Evolutionary conservation across 2,113 vertebrate genomes (phyloP).

Genomic region (Fregetta grallaria): DNA sequence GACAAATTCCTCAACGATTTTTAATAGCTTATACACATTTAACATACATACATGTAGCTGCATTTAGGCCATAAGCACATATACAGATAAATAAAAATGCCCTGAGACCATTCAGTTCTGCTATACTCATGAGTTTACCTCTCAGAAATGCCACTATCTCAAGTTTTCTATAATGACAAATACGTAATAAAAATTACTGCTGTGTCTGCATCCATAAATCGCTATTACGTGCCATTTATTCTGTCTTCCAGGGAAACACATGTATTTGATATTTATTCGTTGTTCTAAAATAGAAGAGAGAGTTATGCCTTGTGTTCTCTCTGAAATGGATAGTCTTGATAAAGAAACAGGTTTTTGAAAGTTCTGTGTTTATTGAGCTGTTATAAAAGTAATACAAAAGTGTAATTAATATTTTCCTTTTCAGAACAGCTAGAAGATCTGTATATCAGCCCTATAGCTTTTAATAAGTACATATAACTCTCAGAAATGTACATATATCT

Average conservation of each 20-base stretch:
- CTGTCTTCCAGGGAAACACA: not conserved
- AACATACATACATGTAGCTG: not conserved
- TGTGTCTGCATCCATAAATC: not conserved
- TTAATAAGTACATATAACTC: slow-evolving; percentile 14
- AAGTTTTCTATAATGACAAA: not conserved
- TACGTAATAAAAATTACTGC: not conserved
- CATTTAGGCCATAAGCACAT: not conserved
- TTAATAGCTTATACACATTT: not conserved
- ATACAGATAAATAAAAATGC: not conserved
- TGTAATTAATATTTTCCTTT: slow-evolving; percentile 23
- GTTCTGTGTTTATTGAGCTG: not conserved
- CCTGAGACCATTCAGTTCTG: not conserved
- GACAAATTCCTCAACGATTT: not conserved
- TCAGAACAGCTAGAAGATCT: not conserved
- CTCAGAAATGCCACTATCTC: not conserved
- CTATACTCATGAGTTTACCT: not conserved
- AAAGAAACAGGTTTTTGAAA: not conserved
- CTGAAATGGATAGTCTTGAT: not conserved
- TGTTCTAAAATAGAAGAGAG: not conserved
- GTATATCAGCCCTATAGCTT: not conserved
- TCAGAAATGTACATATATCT: slow-evolving; percentile 41
- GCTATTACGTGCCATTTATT: not conserved
- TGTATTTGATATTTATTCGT: not conserved
- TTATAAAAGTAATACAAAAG: not conserved
- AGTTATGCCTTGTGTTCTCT: not conserved